Percentiles rank a stretch among this genome's conserved stretches.
Conservation (phyloP, 2,888 invertebrate species). For the Dynastes hyllus region DNA sequence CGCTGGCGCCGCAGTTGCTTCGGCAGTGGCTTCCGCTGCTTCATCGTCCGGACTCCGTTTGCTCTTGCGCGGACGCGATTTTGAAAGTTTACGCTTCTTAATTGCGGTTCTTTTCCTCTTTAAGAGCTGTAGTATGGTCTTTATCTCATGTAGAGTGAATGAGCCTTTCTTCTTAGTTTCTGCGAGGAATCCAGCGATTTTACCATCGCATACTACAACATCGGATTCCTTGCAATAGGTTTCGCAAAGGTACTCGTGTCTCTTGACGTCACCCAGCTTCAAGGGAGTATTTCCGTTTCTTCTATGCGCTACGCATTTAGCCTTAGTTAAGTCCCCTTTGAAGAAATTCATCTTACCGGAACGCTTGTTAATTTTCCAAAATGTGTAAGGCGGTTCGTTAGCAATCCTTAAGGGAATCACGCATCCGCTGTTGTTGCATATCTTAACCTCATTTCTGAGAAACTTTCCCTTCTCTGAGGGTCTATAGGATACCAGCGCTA, state of each 20-base stretch:
- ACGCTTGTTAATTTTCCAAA: neutral
- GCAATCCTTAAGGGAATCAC: neutral
- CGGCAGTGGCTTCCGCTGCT: neutral
- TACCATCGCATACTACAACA: constrained; percentile 11
- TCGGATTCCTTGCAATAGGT: neutral
- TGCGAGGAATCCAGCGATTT: neutral
- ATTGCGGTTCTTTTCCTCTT: too few relatives aligned
- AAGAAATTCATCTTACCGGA: neutral
- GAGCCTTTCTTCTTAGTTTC: neutral
- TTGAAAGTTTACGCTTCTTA: too few relatives aligned
- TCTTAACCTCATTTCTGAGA: neutral
- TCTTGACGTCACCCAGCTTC: neutral
- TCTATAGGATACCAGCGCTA: neutral
- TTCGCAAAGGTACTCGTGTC: neutral
- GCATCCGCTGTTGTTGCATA: neutral
- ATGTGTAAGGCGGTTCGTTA: neutral
- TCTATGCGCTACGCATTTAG: neutral
- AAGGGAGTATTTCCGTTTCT: neutral
- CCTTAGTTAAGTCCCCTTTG: neutral
- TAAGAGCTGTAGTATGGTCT: neutral
- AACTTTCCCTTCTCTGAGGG: neutral
- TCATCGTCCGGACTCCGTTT: neutral
- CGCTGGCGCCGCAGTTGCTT: neutral
- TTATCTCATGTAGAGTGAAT: neutral
- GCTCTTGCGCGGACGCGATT: neutral